Conservation (phyloP, 2,888 invertebrate genomes). For the Gisinianus flammeolus region DNA sequence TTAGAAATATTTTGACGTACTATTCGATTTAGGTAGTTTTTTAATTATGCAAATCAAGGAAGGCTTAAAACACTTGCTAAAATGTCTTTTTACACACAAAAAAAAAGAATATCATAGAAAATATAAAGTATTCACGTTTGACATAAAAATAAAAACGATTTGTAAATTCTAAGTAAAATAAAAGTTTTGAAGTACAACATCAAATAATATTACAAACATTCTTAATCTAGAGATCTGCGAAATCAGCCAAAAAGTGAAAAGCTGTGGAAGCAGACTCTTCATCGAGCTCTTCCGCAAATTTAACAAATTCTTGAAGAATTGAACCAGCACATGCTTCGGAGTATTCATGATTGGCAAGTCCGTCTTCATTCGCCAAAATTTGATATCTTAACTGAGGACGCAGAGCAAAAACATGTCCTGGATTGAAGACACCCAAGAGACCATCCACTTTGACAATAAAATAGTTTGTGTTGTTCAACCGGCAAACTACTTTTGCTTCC, state of each 20-base stretch:
- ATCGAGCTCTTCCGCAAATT: slow-evolving; percentile 5
- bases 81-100: too few species aligned
- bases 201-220: too few species aligned
- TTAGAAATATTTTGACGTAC: too few species aligned
- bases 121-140: too few species aligned
- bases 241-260: slow-evolving; percentile 13
- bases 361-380: background rate
- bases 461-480: background rate
- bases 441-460: slow-evolving; percentile 39
- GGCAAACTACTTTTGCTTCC: background rate
- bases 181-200: too few species aligned
- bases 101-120: too few species aligned
- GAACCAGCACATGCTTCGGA: background rate
- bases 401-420: slow-evolving; percentile 5
- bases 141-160: too few species aligned
- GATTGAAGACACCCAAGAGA: slow-evolving; percentile 34
- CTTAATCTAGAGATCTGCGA: too few species aligned
- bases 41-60: background rate
- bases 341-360: background rate
- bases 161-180: too few species aligned
- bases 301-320: slow-evolving; percentile 24
- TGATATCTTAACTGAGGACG: slow-evolving; percentile 4
- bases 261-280: background rate
- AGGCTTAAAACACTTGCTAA: background rate
- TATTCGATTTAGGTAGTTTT: background rate